Percentiles rank a stretch among this genome's conserved stretches.
Conservation (phyloP, 2,888 invertebrate genomes). For the Sphecodes monilicornis region DNA sequence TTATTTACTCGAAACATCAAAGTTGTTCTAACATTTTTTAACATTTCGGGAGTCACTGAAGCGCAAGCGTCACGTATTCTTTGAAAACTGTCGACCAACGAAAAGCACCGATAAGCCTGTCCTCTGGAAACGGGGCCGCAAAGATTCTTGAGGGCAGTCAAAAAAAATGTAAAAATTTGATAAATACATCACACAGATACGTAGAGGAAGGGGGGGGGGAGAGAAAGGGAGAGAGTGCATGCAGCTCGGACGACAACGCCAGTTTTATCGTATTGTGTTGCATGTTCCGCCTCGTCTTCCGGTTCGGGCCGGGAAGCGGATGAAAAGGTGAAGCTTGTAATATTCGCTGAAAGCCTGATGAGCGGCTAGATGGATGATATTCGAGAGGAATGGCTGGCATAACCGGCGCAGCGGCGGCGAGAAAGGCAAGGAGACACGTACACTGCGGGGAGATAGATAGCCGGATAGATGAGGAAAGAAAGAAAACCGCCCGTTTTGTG, state of each 20-base stretch:
- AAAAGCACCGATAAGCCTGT: background rate
- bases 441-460: constrained; percentile 37
- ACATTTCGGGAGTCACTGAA: too few species aligned
- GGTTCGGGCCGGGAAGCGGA: constrained; percentile 61
- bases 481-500: constrained; percentile 47
- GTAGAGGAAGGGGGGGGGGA: background rate
- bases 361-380: constrained; percentile 66
- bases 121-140: background rate
- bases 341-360: constrained; percentile 71
- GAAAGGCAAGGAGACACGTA: constrained; percentile 42
- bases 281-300: constrained; percentile 38
- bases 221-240: too few species aligned
- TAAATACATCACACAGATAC: background rate
- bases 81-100: background rate
- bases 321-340: constrained; percentile 72
- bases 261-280: constrained; percentile 8
- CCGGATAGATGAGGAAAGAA: constrained; percentile 34
- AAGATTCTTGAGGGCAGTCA: background rate
- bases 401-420: constrained; percentile 40
- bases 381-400: constrained; percentile 63
- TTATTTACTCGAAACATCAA: too few species aligned
- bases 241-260: background rate
- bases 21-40: too few species aligned
- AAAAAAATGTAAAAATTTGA: background rate
- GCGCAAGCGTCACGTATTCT: too few species aligned